Evolutionary conservation across 2,888 invertebrate species (phyloP).

Genomic region (Seira sanloemensis): DNA sequence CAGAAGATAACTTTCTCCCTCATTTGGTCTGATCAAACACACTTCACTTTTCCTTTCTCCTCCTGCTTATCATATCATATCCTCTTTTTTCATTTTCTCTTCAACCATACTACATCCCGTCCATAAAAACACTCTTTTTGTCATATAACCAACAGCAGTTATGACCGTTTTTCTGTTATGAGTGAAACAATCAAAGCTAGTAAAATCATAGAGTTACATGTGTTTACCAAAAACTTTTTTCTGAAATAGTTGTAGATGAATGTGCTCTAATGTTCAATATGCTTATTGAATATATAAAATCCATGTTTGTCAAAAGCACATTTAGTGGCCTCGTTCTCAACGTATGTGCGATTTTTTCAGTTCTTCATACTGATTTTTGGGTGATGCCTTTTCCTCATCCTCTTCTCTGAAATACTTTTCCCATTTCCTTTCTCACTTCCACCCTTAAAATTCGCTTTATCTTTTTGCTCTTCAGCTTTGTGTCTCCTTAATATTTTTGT

Average conservation of each 20-base stretch:
- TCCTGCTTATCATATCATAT: background rate
- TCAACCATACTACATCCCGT: too few species aligned
- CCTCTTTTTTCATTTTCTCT: background rate
- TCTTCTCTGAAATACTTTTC: constrained; percentile 17
- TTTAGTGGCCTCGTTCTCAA: background rate
- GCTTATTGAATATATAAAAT: background rate
- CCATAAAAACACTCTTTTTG: too few species aligned
- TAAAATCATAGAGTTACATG: background rate
- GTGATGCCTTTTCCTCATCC: background rate
- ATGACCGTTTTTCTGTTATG: background rate
- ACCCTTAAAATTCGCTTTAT: constrained; percentile 17
- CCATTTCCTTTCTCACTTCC: constrained; percentile 34
- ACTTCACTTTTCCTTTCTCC: background rate
- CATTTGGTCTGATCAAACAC: background rate
- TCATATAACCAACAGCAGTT: too few species aligned
- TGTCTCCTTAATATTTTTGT: background rate
- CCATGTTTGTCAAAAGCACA: background rate
- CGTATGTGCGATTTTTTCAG: background rate
- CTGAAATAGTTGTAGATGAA: background rate
- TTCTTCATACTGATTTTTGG: background rate
- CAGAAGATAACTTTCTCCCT: background rate
- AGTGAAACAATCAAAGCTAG: background rate
- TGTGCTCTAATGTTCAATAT: background rate
- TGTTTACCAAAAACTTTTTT: background rate
- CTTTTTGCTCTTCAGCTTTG: background rate